These are phyloP conservation scores for Protomyctophum bolini DNA, from an alignment of 2,113 vertebrate species.

Conservation along the genomic window DNA sequence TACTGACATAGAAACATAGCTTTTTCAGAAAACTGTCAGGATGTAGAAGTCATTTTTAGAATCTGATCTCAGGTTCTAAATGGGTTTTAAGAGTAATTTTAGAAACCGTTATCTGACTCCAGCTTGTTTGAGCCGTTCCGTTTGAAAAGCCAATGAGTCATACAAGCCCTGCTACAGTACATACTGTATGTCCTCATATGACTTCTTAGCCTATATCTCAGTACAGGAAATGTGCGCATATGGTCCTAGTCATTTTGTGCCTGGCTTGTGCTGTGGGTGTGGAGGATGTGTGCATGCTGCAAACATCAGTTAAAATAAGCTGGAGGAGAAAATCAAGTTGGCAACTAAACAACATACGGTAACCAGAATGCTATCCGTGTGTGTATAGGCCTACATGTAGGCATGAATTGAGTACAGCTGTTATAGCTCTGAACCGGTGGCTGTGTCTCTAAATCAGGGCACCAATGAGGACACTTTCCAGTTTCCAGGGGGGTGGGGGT, in stretches of 20 bases:
- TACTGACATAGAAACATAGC: too few species aligned
- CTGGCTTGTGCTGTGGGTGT: background rate
- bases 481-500: too few species aligned
- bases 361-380: background rate
- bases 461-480: too few species aligned
- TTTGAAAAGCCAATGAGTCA: slow-evolving; percentile 12
- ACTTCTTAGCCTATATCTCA: too few species aligned
- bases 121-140: background rate
- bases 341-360: slow-evolving; percentile 10
- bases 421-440: too few species aligned
- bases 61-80: too few species aligned
- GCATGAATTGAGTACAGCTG: too few species aligned
- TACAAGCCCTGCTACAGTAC: slow-evolving; percentile 11
- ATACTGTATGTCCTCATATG: slow-evolving; percentile 21
- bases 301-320: background rate
- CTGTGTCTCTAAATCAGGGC: too few species aligned
- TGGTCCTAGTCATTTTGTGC: slow-evolving; percentile 5
- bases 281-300: background rate
- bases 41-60: too few species aligned
- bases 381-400: background rate
- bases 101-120: slow-evolving; percentile 3
- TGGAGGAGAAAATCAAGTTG: background rate
- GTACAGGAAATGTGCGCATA: slow-evolving; percentile 7
- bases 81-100: background rate
- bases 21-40: too few species aligned